Percentiles rank a stretch among this genome's conserved stretches.
Conservation (phyloP, 2,888 invertebrate genomes). For the Aspidapion aeneum region DNA sequence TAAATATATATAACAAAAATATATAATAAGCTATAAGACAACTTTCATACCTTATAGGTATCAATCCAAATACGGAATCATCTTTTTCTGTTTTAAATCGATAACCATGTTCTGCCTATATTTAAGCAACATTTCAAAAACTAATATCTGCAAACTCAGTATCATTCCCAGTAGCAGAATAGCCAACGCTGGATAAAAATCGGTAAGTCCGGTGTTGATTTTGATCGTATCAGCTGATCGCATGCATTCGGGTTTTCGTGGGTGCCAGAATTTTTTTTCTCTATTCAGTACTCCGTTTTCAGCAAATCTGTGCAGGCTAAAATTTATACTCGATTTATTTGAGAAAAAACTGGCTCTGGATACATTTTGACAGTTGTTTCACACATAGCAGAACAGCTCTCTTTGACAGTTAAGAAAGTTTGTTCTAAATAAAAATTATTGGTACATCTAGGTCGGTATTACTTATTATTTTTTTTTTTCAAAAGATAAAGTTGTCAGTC, state of each 20-base stretch:
- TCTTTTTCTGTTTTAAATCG: not conserved
- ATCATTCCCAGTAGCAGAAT: constrained; percentile 33
- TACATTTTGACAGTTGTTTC: not conserved
- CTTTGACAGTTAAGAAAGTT: too few relatives aligned
- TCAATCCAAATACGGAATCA: too few relatives aligned
- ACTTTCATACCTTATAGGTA: too few relatives aligned
- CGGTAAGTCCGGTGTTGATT: constrained; percentile 35
- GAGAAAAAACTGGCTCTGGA: not conserved
- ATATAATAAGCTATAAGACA: too few relatives aligned
- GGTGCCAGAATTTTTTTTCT: constrained; percentile 38
- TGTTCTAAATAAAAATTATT: too few relatives aligned
- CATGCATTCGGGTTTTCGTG: constrained; percentile 39
- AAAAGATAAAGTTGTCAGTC: too few relatives aligned
- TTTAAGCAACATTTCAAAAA: constrained; percentile 25
- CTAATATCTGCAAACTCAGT: constrained; percentile 32
- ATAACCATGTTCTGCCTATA: not conserved
- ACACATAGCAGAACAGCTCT: too few relatives aligned
- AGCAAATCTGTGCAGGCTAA: constrained; percentile 36
- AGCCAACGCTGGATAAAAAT: constrained; percentile 39
- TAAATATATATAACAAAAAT: too few relatives aligned
- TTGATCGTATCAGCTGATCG: constrained; percentile 26
- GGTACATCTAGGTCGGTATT: too few relatives aligned
- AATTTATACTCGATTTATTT: constrained; percentile 21
- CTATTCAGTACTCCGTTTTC: constrained; percentile 38
- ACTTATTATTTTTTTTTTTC: too few relatives aligned